Conservation (phyloP, 2,113 vertebrate species). For the Prionailurus bengalensis region DNA sequence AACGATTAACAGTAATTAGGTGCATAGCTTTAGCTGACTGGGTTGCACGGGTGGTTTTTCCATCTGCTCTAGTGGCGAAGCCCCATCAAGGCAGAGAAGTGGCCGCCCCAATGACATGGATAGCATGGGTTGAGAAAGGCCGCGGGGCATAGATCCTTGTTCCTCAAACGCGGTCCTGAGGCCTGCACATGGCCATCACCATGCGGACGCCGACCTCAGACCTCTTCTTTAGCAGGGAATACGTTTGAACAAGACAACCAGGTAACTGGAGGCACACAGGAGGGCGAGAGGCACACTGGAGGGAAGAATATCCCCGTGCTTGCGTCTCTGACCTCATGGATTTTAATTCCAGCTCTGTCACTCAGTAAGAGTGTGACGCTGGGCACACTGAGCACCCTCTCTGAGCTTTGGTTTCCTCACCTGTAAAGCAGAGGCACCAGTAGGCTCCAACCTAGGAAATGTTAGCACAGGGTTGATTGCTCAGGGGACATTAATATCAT, state of each 20-base stretch:
- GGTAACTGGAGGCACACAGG: neutral
- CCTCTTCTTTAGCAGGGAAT: neutral
- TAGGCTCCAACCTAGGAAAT: neutral
- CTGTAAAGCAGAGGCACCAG: neutral
- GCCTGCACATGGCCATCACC: neutral
- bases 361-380: neutral
- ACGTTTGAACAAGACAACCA: neutral
- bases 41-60: neutral
- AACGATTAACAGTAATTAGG: neutral
- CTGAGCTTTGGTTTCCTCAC: neutral
- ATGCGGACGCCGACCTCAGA: neutral
- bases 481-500: neutral
- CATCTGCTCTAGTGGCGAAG: neutral
- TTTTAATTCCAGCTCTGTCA: neutral
- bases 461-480: neutral
- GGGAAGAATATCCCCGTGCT: accelerated
- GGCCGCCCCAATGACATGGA: neutral
- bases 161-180: neutral
- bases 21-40: accelerated
- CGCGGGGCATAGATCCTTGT: accelerated
- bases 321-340: neutral
- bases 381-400: neutral
- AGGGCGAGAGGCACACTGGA: neutral
- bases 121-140: neutral
- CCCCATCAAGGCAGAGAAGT: neutral